These are phyloP conservation scores for Leucophenga varia DNA, from an alignment of 1,140 invertebrate genomes.

Conservation along the genomic window DNA sequence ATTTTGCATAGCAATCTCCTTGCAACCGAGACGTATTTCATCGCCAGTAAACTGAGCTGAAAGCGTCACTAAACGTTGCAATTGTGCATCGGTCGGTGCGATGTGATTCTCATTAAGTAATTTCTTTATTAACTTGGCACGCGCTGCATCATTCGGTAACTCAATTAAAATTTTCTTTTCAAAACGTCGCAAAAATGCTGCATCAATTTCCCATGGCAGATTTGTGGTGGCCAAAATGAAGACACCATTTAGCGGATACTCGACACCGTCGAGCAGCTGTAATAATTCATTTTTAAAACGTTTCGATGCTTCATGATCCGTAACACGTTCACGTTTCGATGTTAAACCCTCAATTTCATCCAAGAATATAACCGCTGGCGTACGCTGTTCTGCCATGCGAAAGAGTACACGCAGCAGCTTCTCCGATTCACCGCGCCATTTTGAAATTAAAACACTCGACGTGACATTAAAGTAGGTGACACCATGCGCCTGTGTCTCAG, in stretches of 20 bases:
- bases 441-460: slow-evolving; percentile 83
- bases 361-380: slow-evolving; percentile 93
- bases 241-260: slow-evolving; percentile 59
- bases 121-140: slow-evolving; percentile 68
- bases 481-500: slow-evolving; percentile 69
- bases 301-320: slow-evolving; percentile 88
- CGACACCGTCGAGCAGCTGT: slow-evolving; percentile 85
- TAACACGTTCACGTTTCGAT: slow-evolving; percentile 66
- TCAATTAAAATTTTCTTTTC: slow-evolving; percentile 86
- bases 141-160: slow-evolving; percentile 68
- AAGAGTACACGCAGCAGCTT: slow-evolving; percentile 84
- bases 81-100: slow-evolving; percentile 53
- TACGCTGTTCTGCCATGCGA: slow-evolving; percentile 84
- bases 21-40: slow-evolving; percentile 85
- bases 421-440: slow-evolving; percentile 94
- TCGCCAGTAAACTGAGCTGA: slow-evolving; percentile 78
- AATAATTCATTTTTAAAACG: slow-evolving; percentile 91
- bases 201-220: slow-evolving; percentile 89
- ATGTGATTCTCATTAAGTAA: slow-evolving; percentile 60
- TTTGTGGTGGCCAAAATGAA: slow-evolving; percentile 90
- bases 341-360: slow-evolving; percentile 94
- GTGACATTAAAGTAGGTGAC: slow-evolving; percentile 89
- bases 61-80: slow-evolving; percentile 61
- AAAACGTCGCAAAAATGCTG: slow-evolving; percentile 81
- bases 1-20: slow-evolving; percentile 76